These are phyloP conservation scores for Tokudaia muenninki DNA, from an alignment of 2,797 vertebrate species.

Conservation along the genomic window DNA sequence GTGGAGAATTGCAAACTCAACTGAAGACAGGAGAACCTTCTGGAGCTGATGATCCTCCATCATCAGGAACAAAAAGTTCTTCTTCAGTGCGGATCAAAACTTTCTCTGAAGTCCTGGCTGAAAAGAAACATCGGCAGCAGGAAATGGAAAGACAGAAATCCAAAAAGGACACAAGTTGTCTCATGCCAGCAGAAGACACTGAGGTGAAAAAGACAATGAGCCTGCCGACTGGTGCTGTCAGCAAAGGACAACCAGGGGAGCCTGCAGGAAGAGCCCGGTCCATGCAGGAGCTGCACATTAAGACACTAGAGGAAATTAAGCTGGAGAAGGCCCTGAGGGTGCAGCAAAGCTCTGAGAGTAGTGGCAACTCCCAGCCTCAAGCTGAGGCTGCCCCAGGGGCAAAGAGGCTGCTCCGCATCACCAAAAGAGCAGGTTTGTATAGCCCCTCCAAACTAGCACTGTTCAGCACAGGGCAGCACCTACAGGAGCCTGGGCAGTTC, in stretches of 20 bases:
- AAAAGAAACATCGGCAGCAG: slow-evolving; percentile 89
- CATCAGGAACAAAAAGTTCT: slow-evolving; percentile 50
- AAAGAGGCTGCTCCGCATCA: slow-evolving; percentile 85
- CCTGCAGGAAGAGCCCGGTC: slow-evolving; percentile 56
- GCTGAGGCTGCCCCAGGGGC: slow-evolving; percentile 70
- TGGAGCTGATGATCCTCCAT: slow-evolving; percentile 78
- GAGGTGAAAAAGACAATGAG: slow-evolving; percentile 75
- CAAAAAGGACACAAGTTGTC: slow-evolving; percentile 74
- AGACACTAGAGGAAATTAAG: slow-evolving; percentile 96
- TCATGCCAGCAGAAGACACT: slow-evolving; percentile 71
- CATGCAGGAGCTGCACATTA: slow-evolving; percentile 89
- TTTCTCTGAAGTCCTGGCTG: slow-evolving; percentile 90
- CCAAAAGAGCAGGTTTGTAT: slow-evolving; percentile 83
- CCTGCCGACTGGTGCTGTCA: accelerated
- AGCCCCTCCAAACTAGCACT: neutral
- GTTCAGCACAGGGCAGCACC: neutral
- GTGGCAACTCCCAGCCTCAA: slow-evolving; percentile 72
- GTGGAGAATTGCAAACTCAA: slow-evolving; percentile 79
- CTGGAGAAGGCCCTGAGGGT: slow-evolving; percentile 93
- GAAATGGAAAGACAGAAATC: slow-evolving; percentile 86
- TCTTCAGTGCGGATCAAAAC: slow-evolving; percentile 85
- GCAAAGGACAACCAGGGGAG: slow-evolving; percentile 82
- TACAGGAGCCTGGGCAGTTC: neutral
- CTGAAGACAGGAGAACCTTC: slow-evolving; percentile 76
- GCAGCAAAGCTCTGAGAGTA: slow-evolving; percentile 84